Conservation (phyloP, 1,140 invertebrate species). For the Aphaenogaster ashmeadi region DNA sequence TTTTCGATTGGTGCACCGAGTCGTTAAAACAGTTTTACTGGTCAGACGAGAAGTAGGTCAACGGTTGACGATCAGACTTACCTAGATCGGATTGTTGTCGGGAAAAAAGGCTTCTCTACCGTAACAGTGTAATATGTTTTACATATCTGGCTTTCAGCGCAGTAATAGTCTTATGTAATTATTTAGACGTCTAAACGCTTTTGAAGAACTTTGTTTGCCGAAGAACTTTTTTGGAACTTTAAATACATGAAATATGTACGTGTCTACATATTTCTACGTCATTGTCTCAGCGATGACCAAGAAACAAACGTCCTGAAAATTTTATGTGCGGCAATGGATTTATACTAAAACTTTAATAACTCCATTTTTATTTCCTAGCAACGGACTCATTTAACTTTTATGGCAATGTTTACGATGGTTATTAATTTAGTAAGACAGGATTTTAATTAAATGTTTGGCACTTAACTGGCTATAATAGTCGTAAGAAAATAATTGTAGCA, state of each 20-base stretch:
- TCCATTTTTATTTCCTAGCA: conserved; percentile 6
- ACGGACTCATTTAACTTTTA: conserved; percentile 19
- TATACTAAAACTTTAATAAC: conserved; percentile 19
- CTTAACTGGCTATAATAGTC: neutral
- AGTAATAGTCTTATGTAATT: neutral
- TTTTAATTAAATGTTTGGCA: neutral
- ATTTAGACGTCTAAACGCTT: neutral
- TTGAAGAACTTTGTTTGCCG: neutral
- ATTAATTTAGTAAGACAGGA: conserved; percentile 18
- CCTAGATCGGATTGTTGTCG: conserved; percentile 28
- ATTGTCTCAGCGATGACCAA: neutral
- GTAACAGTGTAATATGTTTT: neutral
- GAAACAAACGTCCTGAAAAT: neutral
- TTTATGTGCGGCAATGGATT: neutral
- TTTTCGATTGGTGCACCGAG: conserved; percentile 6
- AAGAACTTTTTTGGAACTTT: neutral
- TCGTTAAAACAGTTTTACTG: conserved; percentile 29
- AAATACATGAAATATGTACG: neutral
- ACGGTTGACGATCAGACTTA: conserved; percentile 38
- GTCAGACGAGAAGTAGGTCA: conserved; percentile 56
- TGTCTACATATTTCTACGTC: neutral
- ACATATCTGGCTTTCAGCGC: neutral
- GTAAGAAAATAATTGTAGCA: neutral
- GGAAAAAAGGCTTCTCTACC: neutral
- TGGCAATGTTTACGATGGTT: conserved; percentile 1